A percentile compares a stretch with the other conserved stretches of the same genome.
phyloP scores from a whole-genome alignment of 2,797 vertebrate species.

The Hephaestus fuliginosus region DNA sequence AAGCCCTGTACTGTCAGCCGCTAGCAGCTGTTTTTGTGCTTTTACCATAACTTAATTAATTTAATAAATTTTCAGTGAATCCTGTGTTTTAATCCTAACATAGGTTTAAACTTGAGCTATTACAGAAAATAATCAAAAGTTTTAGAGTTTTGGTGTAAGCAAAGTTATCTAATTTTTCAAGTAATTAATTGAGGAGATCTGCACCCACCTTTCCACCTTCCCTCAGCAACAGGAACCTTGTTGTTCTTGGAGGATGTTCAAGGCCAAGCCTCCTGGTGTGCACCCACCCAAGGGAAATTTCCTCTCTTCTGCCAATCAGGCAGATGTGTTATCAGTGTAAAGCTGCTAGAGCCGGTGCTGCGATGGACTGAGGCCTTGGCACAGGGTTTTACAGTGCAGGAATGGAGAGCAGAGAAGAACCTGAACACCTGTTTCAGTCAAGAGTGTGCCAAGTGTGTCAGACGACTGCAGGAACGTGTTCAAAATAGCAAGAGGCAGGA shows the following conservation, averaged over 20 bases:
- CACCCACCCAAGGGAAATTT: slow-evolving; percentile 73
- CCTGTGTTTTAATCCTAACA: background rate
- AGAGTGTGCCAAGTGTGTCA: slow-evolving; percentile 50
- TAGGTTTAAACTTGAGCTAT: background rate
- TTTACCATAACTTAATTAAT: background rate
- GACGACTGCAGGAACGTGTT: slow-evolving; percentile 4
- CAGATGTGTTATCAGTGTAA: slow-evolving; percentile 59
- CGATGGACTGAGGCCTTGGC: slow-evolving; percentile 44
- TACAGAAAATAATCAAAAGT: background rate
- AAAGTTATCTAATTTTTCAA: background rate
- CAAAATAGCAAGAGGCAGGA: slow-evolving; percentile 6
- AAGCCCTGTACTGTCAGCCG: background rate
- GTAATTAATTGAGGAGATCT: background rate
- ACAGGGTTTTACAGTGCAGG: slow-evolving; percentile 50
- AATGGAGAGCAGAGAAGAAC: slow-evolving; percentile 44
- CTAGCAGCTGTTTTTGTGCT: background rate
- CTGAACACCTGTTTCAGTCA: slow-evolving; percentile 62
- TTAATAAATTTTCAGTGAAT: background rate
- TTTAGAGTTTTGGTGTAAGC: slow-evolving; percentile 1
- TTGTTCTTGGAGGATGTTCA: slow-evolving; percentile 54
- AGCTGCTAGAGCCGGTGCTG: slow-evolving; percentile 22
- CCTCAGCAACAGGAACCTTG: slow-evolving; percentile 12
- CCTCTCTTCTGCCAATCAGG: slow-evolving; percentile 24
- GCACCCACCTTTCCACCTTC: background rate
- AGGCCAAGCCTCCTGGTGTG: slow-evolving; percentile 47